Base-by-base conservation (phyloP, 2,797 vertebrate genomes). In the Decapterus maruadsi region DNA sequence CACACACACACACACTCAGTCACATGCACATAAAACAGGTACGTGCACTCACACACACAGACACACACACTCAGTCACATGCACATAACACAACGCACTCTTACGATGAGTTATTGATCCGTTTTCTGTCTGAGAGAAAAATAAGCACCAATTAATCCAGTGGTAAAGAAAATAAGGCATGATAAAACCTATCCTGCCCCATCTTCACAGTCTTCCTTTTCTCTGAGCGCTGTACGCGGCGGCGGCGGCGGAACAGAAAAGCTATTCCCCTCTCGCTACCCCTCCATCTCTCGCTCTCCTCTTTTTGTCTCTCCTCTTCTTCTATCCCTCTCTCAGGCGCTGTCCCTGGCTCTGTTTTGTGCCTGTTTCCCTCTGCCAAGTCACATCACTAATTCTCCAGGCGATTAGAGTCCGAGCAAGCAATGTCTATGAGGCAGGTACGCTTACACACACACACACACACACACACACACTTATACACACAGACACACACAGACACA, bases 341-440 rank as follows among this genome's bases (percentile, higher is more conserved):
- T 91, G 90, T 93, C 90, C 85, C 90, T 90, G 87, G 85, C 90
- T 92, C 92, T 89, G 90, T 74, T 81, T 78, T 78, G 81, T 90
- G 89, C 82, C 86, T 78, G 87, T 85, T 88, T 90, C 87, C 83
- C 90, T 89, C 81, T 90, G 90, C 92, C 93, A 94, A 94, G 92
- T 90, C 92, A 90, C 91, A 93, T 90, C 89, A 87, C 89, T 93
- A 90, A 94, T 93, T 92, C 93, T 93, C 91, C 89, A 77, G 86
- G 90, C 91, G 86, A 90, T 92, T 91, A 89, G 81, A 90, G 92
- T 92, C 90, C 80, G 59, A 93, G 82, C 89, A 83, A 83, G 87
- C 90, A 87, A 72, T 74, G 83, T 82, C 77, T 88, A 85, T 78
- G 83, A 90, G 85, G 88, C 92, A 93, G 90, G 92, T 90, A 92